A percentile compares a stretch with the other conserved stretches of the same genome.
Evolutionary conservation across 2,113 vertebrate genomes (phyloP).

Genomic region (Megaceryle torquata): DNA sequence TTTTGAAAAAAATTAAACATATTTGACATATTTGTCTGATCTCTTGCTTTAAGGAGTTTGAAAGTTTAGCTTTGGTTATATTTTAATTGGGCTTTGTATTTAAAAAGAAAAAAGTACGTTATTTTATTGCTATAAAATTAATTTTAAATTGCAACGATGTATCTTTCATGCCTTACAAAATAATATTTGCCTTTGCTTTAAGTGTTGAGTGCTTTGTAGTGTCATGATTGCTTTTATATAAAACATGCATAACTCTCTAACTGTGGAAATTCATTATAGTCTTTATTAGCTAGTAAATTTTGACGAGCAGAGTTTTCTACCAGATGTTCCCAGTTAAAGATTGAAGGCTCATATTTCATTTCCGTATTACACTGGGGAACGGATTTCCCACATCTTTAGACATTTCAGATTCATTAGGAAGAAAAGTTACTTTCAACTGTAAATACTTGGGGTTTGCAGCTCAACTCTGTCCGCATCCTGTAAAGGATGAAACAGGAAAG

Average conservation of each 20-base stretch:
- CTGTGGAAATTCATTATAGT: conserved; percentile 35
- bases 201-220: conserved; percentile 31
- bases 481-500: not conserved
- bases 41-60: conserved; percentile 52
- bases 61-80: conserved; percentile 3
- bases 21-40: conserved; percentile 83
- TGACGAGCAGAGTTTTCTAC: not conserved
- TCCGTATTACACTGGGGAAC: not conserved
- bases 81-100: conserved; percentile 16
- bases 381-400: not conserved
- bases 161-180: conserved; percentile 44
- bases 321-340: conserved; percentile 19
- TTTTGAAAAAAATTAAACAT: conserved; percentile 93
- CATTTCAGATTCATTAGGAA: not conserved
- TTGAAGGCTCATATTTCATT: not conserved
- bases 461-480: not conserved
- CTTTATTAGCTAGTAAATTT: conserved; percentile 28
- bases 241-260: not conserved
- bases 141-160: conserved; percentile 26
- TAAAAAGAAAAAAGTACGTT: not conserved
- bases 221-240: conserved; percentile 37
- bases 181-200: conserved; percentile 44
- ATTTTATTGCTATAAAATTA: not conserved
- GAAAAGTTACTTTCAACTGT: not conserved
- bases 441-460: not conserved